Percentiles rank a stretch among this genome's conserved stretches.
Evolutionary conservation across 2,888 invertebrate species (phyloP).

Genomic region (Ethmia dodecea): DNA sequence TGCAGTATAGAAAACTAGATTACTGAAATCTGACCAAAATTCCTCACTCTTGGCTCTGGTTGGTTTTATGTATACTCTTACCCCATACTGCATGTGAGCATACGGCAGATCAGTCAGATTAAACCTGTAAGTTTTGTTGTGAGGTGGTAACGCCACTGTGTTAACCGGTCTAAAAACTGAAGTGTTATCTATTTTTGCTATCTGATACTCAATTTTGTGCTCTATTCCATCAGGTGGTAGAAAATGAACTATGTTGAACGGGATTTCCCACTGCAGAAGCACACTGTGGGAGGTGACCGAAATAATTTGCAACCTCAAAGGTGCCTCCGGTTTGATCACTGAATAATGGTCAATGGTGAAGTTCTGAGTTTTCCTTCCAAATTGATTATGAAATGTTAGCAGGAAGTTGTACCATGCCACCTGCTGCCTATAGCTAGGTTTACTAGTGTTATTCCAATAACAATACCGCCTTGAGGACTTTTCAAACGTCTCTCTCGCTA

Average conservation of each 20-base stretch:
- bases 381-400: slow-evolving; percentile 78
- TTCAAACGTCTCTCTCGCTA: slow-evolving; percentile 25
- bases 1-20: slow-evolving; percentile 78
- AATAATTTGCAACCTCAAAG: slow-evolving; percentile 38
- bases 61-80: slow-evolving; percentile 83
- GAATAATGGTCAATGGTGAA: slow-evolving; percentile 79
- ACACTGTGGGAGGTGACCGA: slow-evolving; percentile 52
- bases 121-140: slow-evolving; percentile 51
- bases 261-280: slow-evolving; percentile 50
- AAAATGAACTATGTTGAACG: slow-evolving; percentile 51
- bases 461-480: slow-evolving; percentile 33
- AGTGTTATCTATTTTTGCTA: slow-evolving; percentile 63
- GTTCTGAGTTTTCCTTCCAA: slow-evolving; percentile 73
- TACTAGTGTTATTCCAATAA: slow-evolving; percentile 43
- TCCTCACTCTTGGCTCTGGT: slow-evolving; percentile 69
- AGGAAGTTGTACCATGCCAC: slow-evolving; percentile 73
- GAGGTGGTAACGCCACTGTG: slow-evolving; percentile 41
- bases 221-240: slow-evolving; percentile 48
- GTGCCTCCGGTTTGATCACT: slow-evolving; percentile 56
- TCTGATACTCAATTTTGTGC: slow-evolving; percentile 66
- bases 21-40: slow-evolving; percentile 84
- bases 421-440: slow-evolving; percentile 62
- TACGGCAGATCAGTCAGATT: slow-evolving; percentile 77
- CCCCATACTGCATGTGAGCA: slow-evolving; percentile 83
- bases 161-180: slow-evolving; percentile 60